Evolutionary conservation across 1,140 invertebrate species (phyloP), one percentile per base, ranked within the genome.

Genomic region (Leptopilina clavipes): DNA sequence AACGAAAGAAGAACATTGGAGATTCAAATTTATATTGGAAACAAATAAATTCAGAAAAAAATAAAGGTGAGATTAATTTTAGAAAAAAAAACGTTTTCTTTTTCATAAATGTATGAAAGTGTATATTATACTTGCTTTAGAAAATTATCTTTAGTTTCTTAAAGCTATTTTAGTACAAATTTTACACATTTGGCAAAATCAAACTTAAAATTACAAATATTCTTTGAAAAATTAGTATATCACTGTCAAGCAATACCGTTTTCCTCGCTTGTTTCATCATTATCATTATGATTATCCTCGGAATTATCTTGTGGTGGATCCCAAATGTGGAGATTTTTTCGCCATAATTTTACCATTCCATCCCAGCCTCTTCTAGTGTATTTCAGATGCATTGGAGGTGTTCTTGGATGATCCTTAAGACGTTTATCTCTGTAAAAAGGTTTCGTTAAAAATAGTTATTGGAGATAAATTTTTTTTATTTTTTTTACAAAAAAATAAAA

Each of bases 331-430:
- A 98, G 90, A 79, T 95, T 92, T 84, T 95, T 94, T 54, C 97
- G 92, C 97, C 97, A 98, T 65, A 95, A 92, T 88, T 94, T 95
- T 0, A 99, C 93, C 79, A 97, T 91, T 12, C 94, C 94, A 88
- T 99, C 97, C 94, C 96, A 99, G 9, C 95, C 97, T 83, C 97
- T 91, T 59, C 97, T 92, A 84, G 96, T 97, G 88, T 97, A 97
- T 87, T 97, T 97, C 45, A 93, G 85, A 88, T 93, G 92, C 87
- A 97, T 98, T 79, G 96, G 94, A 0, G 97, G 97, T 17, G 97
- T 98, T 83, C 92, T 93, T 12, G 97, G 97, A 91, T 98, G 94
- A 12, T 93, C 92, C 71, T 91, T 92, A 31, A 90, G 90, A 40
- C 97, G 92, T 79, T 93, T 85, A 19, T 93, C 86, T 84, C 95